Evolutionary conservation across 2,888 invertebrate genomes (phyloP), one percentile per base, ranked within the genome.

Genomic region (Epistrophe eligans): DNA sequence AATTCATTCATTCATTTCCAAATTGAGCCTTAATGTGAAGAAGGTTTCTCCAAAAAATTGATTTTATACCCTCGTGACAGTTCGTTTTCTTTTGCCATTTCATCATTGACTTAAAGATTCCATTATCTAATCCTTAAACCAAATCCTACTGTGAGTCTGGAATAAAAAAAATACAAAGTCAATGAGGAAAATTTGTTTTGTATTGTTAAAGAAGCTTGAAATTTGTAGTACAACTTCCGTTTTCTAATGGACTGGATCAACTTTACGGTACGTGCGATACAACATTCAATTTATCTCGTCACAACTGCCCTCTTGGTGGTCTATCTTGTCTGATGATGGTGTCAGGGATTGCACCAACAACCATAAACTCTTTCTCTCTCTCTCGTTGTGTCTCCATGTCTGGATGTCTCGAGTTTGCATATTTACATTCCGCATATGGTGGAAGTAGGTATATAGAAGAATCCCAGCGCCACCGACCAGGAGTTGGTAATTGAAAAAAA

Each of bases 171-270:
- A 62, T 40, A 43, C 40, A 40, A 60, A 4, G 19, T 40, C 52
- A 62, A 38, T 38, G 57, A 72, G 57, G 38, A 48, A 35, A 55
- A n/a, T 52, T 32, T 13, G 32, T 19, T 62, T 52, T 28, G 8
- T 28, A n/a, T 19, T 28, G 13, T 38, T 35, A 10, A 32, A 32
- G 17, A 35, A 38, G 35, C 60, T 60, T 19, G 43, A 43, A 52
- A 79, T 60, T 55, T 52, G 52, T 35, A 38, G n/a, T 71, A 55
- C 2, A 38, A 60, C 72, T 62, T 24, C 67, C 38, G n/a, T 71
- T 58, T 38, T 70, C 48, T 82, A 82, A 82, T 66, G 72, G 60
- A 24, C 64, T 40, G 19, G 38, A 82, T 81, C 76, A 76, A 77
- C 70, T 55, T 11, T 67, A 64, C 19, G 24, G 10, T 67, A 71